phyloP scores from a whole-genome alignment of 1,140 invertebrate genomes.

The Andricus grossulariae region DNA sequence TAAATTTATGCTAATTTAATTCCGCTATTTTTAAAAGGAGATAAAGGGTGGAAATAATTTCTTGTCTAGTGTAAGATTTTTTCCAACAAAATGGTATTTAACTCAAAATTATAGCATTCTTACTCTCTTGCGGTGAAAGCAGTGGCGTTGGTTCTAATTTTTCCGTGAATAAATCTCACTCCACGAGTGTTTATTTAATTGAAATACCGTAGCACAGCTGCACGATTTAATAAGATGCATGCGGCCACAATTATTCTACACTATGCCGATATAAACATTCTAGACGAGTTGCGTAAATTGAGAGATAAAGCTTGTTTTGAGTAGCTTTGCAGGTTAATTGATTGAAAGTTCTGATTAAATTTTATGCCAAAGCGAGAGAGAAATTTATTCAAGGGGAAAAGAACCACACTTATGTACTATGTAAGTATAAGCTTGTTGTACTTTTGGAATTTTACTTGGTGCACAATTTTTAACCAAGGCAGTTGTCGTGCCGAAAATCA shows the following conservation, averaged over 20 bases:
- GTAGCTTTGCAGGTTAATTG: too few relatives aligned
- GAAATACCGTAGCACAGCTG: not conserved
- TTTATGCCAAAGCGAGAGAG: too few relatives aligned
- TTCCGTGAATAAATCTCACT: slow-evolving; percentile 2
- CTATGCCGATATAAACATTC: not conserved
- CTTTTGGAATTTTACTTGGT: too few relatives aligned
- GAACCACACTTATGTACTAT: too few relatives aligned
- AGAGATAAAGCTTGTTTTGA: too few relatives aligned
- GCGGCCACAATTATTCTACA: not conserved
- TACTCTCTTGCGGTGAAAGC: not conserved
- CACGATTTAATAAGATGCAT: not conserved
- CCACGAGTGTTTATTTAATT: slow-evolving; percentile 12
- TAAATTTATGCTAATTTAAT: not conserved
- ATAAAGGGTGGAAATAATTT: not conserved
- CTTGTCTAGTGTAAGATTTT: not conserved
- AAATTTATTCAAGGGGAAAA: too few relatives aligned
- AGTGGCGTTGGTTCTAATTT: not conserved
- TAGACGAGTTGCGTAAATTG: not conserved
- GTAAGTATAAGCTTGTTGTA: too few relatives aligned
- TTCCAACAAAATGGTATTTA: not conserved
- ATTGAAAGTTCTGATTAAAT: too few relatives aligned
- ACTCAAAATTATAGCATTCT: not conserved
- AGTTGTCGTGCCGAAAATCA: too few relatives aligned
- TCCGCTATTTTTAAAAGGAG: not conserved
- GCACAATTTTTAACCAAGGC: too few relatives aligned